Base-by-base conservation (phyloP, 1,140 invertebrate genomes). In the Drosophila teissieri region DNA sequence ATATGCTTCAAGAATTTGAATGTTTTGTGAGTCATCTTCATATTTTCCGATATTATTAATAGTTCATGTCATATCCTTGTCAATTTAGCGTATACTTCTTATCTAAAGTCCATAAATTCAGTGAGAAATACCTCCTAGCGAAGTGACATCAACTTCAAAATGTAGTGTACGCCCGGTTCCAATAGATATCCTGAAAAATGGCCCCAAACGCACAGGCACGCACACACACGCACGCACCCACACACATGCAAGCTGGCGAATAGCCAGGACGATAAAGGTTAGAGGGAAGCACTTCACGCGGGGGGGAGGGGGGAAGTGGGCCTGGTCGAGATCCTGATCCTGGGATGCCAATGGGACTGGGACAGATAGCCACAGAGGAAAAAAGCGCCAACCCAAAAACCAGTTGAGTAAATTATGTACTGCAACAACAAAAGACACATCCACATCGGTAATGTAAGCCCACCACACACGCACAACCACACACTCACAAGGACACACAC, bases 351-450 rank as follows among this genome's bases (percentile, higher is more conserved):
- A 14, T 40, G 75, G 64, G 51, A 67, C 37, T 76, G 65, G 58
- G 67, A 68, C 67, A 70, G 67, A 80, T 89, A 80, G 80, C 85
- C 83, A 64, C 80, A 78, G 49, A 67, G 60, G 55, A 86, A 81
- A 74, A 81, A 86, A 79, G 42, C 58, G 56, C 48, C 76, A 80
- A 74, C 80, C 84, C 80, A 84, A 88, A 88, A 89, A 83, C 75
- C 77, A 83, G 84, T 89, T 78, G 73, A 88, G 84, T 88, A 88
- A 88, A 88, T 88, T 88, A 88, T 88, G 89, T 88, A 88, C 82
- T 45, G 49, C 69, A 76, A 73, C 62, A 65, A 73, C 45, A 60
- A 44, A 15, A 61, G 51, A 48, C 52, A 57, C n/a, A n/a, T 39
- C 64, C 52, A 57, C n/a, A n/a, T 39, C 64, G 48, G 40, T 40